Evolutionary conservation across 2,797 vertebrate species (phyloP), one percentile per base, ranked within the genome.

Genomic region (Craterocephalus amniculus): DNA sequence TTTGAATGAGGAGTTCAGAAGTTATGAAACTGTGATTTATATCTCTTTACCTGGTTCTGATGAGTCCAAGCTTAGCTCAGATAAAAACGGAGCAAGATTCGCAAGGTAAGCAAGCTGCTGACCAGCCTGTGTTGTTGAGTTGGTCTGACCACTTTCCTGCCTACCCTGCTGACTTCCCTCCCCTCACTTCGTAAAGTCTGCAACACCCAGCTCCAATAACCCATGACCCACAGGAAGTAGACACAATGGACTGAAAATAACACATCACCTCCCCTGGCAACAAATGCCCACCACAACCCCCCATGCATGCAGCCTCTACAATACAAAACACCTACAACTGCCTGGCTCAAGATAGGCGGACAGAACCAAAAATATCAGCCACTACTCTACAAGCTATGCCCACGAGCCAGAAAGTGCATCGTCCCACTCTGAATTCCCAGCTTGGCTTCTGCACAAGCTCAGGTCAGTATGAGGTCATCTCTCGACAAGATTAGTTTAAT

Each of bases 171-270:
- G 88, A 93, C 87, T 87, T 89, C 89, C 91, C 89, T 85, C 86
- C 89, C 86, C 94, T 87, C 76, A 83, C 86, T 88, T 85, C 67
- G 27, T 90, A 36, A 88, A 79, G 90, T 94, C 92, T 95, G 94
- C 91, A 95, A 95, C 94, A 95, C 95, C 94, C 96, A 94, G 94
- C 94, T 95, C 95, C 95, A 94, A 89, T 94, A 95, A 96, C 95
- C 96, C 96, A 94, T 96, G 96, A 96, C 95, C 96, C 92, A 92
- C 95, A 98, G 97, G 96, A 99, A 97, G 93, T 93, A 96, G 95
- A 96, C 95, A 97, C 96, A 97, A 96, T 95, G 92, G 95, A 94
- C 93, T 97, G 95, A 97, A 97, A 97, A 97, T 96, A 97, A 97
- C 93, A 94, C 92, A 91, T 86, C 88, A 81, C 90, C 92, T 89